Conservation (phyloP, 2,113 vertebrate genomes). For the Anthoscopus minutus region DNA sequence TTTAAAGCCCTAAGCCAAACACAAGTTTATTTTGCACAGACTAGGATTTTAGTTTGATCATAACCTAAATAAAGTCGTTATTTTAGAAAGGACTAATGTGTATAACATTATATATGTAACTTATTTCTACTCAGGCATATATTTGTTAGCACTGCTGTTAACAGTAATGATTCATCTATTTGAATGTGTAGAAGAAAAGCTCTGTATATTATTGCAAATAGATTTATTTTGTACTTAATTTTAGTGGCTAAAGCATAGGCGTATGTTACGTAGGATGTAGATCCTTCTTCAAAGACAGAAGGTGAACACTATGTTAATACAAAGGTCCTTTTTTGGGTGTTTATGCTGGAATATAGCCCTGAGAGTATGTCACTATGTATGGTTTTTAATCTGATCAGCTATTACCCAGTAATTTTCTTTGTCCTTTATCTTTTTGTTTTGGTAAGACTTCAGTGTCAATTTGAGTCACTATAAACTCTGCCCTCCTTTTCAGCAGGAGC, state of each 20-base stretch:
- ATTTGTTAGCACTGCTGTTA: neutral
- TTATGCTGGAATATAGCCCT: neutral
- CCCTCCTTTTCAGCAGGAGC: neutral
- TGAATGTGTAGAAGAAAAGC: neutral
- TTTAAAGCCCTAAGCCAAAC: neutral
- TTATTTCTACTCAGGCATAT: neutral
- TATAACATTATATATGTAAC: neutral
- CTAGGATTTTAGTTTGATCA: neutral
- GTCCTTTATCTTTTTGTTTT: neutral
- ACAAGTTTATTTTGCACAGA: neutral
- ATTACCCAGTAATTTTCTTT: neutral
- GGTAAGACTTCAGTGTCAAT: neutral
- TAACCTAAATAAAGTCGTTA: neutral
- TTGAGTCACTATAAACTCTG: neutral
- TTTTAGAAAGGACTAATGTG: neutral
- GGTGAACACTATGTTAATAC: neutral
- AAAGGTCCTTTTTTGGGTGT: neutral
- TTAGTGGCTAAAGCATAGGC: neutral
- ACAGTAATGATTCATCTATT: neutral
- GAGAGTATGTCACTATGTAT: neutral
- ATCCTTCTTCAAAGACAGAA: neutral
- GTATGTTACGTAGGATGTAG: neutral
- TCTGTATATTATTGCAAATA: neutral
- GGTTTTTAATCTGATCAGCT: neutral
- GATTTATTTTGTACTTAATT: neutral